Evolutionary conservation across 2,888 invertebrate species (phyloP).

Genomic region (Flabesymbios commensalis): DNA sequence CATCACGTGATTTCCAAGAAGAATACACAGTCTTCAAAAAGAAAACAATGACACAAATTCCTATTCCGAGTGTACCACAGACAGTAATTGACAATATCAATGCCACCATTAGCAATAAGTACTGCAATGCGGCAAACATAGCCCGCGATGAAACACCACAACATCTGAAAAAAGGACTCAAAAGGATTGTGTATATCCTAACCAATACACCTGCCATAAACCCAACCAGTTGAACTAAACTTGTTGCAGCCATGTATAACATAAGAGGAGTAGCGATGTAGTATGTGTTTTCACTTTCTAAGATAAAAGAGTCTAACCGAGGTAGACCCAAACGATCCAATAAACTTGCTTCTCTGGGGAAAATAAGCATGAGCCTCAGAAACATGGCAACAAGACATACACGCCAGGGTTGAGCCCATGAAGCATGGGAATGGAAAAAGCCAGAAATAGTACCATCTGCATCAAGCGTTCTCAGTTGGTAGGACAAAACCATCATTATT

Average conservation of each 20-base stretch:
- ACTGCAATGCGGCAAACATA: slow-evolving; percentile 11
- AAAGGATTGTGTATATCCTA: not conserved
- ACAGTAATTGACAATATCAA: slow-evolving; percentile 3
- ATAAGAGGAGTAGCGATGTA: slow-evolving; percentile 29
- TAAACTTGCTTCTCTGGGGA: no score
- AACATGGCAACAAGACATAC: slow-evolving; percentile 28
- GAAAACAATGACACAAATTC: slow-evolving; percentile 18
- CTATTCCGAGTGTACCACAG: slow-evolving; percentile 27
- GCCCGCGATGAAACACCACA: not conserved
- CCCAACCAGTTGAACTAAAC: slow-evolving; percentile 20
- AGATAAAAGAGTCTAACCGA: slow-evolving; percentile 20
- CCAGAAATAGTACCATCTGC: slow-evolving; percentile 27
- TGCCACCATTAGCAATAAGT: slow-evolving; percentile 9
- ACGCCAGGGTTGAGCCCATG: slow-evolving; percentile 37
- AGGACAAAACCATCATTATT: slow-evolving; percentile 43
- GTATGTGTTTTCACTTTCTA: slow-evolving; percentile 24
- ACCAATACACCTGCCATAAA: slow-evolving; percentile 10
- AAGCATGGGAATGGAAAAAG: slow-evolving; percentile 26
- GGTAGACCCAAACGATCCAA: slow-evolving; percentile 30
- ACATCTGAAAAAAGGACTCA: slow-evolving; percentile 3
- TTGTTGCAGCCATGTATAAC: slow-evolving; percentile 31
- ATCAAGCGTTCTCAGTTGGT: slow-evolving; percentile 36
- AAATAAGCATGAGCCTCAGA: slow-evolving; percentile 29
- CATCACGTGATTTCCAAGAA: not conserved
- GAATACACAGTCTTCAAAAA: slow-evolving; percentile 19